phyloP scores from a whole-genome alignment of 2,797 vertebrate species.

The Psittacula echo region DNA sequence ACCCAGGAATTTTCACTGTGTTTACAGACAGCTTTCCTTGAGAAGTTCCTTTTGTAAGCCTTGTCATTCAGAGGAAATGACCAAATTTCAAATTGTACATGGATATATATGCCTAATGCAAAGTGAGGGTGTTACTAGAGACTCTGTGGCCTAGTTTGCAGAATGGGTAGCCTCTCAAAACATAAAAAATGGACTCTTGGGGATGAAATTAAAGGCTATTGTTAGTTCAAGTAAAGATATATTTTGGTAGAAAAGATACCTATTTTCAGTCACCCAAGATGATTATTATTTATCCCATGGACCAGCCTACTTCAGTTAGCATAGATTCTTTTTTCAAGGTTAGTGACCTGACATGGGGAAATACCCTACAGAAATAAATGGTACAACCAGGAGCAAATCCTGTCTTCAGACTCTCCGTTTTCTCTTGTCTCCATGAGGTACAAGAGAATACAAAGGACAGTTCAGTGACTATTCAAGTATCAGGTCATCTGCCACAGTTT shows the following conservation, averaged over 20 bases:
- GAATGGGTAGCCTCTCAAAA: not conserved
- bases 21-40: conserved; percentile 15
- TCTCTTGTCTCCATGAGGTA: not conserved
- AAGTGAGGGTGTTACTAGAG: not conserved
- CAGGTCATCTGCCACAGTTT: not conserved
- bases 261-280: not conserved
- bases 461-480: not conserved
- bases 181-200: not conserved
- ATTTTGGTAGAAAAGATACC: not conserved
- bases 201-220: not conserved
- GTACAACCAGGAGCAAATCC: not conserved
- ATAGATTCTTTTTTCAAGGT: not conserved
- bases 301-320: not conserved
- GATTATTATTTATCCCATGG: not conserved
- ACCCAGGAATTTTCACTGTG: conserved; percentile 38
- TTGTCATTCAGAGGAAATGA: not conserved
- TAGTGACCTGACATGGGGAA: not conserved
- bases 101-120: not conserved
- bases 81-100: not conserved
- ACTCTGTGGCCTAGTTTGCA: not conserved
- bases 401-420: not conserved
- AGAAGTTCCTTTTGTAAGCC: conserved; percentile 3
- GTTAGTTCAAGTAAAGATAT: not conserved
- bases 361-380: not conserved
- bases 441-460: not conserved